Evolutionary conservation across 2,113 vertebrate species (phyloP), one percentile per base, ranked within the genome.

Genomic region (Lanius collurio): DNA sequence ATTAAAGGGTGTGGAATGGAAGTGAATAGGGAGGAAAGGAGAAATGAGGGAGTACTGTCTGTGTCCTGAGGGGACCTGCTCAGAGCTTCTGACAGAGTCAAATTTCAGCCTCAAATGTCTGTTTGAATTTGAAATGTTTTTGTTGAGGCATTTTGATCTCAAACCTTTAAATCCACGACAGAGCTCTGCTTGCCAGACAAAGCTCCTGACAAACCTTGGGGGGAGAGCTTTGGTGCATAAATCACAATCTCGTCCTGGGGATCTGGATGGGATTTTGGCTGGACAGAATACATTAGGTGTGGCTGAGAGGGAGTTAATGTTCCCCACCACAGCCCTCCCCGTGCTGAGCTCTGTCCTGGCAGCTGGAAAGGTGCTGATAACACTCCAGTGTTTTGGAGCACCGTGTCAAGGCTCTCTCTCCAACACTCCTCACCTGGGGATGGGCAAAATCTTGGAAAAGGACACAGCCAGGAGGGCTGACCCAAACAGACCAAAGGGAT

Each of bases 281-380:
- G 1, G 35, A 7, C 6, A 30, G 42, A 30, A 39, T 8, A 1
- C 7, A 0, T 8, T 41, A 9, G 11, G 0, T 17, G 37, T 47
- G 70, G 33, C 42, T 57, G n/a, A 24, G 49, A 16, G 15, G 16
- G 39, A 57, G n/a, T 31, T 9, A 2, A 27, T 37, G 52, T n/a
- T 67, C 37, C 28, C 35, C 33, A 6, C 6, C 26, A 56, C 24
- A 60, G 18, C 60, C 31, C 9, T 59, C 10, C 0, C 11, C 19
- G 33, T 11, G 57, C 46, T 62, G 64, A n/a, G n/a, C 13, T 62
- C 41, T 76, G 21, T 3, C 0, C 8, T 71, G 42, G 26, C 15
- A 47, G 15, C 53, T 8, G 1, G 47, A 18, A 16, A 11, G 39
- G n/a, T 15, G 22, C 9, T 57, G 59, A 10, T n/a, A 15, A 4